A percentile compares a stretch with the other conserved stretches of the same genome.
These are phyloP conservation scores for Tragelaphus scriptus DNA, from an alignment of 2,113 vertebrate genomes.

Conservation along the genomic window DNA sequence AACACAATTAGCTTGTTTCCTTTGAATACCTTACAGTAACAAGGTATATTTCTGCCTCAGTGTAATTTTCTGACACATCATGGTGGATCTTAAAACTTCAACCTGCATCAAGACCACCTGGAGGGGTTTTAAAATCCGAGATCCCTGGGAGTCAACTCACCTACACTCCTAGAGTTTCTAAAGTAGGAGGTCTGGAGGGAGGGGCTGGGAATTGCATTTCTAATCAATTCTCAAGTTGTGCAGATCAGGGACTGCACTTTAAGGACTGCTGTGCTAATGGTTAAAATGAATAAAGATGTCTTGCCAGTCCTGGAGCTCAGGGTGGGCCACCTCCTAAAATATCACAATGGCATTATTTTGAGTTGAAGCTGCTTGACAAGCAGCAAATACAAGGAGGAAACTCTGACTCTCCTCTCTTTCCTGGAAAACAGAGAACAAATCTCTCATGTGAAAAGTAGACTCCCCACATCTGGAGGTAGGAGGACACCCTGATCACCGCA, in stretches of 20 bases:
- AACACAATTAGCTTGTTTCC: background rate
- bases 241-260: background rate
- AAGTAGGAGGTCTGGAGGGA: background rate
- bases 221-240: background rate
- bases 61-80: background rate
- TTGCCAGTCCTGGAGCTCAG: background rate
- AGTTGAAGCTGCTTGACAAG: background rate
- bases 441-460: background rate
- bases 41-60: background rate
- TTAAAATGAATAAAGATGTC: background rate
- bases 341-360: background rate
- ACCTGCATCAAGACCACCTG: background rate
- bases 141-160: background rate
- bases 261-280: background rate
- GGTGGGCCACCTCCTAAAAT: background rate
- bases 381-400: background rate
- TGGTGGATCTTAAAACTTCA: background rate
- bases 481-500: background rate
- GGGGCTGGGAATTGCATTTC: background rate
- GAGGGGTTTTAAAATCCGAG: background rate
- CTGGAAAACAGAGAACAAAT: background rate
- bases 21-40: background rate
- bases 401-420: background rate
- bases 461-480: background rate
- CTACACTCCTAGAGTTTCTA: background rate